These are phyloP conservation scores for Mastacembelus armatus DNA, from an alignment of 2,797 vertebrate genomes.

Conservation along the genomic window DNA sequence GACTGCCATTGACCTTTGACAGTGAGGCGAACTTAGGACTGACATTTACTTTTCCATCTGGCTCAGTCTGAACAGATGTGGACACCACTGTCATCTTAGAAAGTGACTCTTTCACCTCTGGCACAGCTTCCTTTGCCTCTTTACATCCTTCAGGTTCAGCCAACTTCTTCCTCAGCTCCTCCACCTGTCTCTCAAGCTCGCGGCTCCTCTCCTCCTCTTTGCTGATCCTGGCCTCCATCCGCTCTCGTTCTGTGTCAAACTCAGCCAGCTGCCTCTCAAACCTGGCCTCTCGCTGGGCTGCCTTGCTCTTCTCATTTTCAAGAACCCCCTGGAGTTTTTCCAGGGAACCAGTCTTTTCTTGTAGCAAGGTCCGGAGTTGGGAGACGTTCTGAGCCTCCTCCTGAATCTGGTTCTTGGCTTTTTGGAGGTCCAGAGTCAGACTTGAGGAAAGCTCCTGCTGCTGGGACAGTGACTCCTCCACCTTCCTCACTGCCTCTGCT, in stretches of 20 bases:
- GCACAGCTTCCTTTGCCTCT: conserved; percentile 51
- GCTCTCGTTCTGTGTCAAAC: conserved; percentile 91
- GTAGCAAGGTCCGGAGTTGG: conserved; percentile 86
- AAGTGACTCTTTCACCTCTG: conserved; percentile 50
- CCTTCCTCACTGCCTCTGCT: conserved; percentile 86
- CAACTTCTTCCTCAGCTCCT: conserved; percentile 85
- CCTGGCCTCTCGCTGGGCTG: conserved; percentile 87
- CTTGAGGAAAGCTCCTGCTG: conserved; percentile 93
- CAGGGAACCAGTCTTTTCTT: conserved; percentile 86
- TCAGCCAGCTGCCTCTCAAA: conserved; percentile 90
- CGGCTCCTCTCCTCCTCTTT: conserved; percentile 90
- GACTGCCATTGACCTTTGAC: conserved; percentile 80
- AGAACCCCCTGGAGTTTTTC: conserved; percentile 87
- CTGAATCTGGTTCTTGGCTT: conserved; percentile 89
- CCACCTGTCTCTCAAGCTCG: conserved; percentile 89
- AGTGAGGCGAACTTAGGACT: conserved; percentile 55
- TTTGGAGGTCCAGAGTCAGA: conserved; percentile 93
- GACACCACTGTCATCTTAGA: conserved; percentile 57
- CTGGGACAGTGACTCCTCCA: conserved; percentile 91
- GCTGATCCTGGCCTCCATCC: conserved; percentile 87
- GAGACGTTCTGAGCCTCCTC: conserved; percentile 91
- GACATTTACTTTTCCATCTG: conserved; percentile 64
- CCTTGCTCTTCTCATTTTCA: conserved; percentile 84
- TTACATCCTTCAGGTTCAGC: conserved; percentile 57
- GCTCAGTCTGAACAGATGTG: conserved; percentile 87